Evolutionary conservation across 2,113 vertebrate species (phyloP), one percentile per base, ranked within the genome.

Genomic region (Nesogale talazaci): DNA sequence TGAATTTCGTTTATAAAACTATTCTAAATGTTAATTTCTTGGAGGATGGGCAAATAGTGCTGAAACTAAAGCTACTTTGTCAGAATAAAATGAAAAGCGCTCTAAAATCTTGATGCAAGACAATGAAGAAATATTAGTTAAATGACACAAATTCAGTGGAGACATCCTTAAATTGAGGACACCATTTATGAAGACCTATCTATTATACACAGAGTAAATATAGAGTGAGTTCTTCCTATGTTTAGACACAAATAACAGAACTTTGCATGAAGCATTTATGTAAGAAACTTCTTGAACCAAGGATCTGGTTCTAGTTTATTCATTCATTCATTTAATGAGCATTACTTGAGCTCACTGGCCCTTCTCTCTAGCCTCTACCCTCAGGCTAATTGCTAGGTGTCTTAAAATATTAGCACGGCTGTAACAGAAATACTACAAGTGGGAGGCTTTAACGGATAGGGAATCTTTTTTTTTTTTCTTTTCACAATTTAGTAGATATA

Each of bases 1-100:
- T 69, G 36, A 90, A 92, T 90, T 94, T 84, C 80, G 31, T 82
- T 84, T 63, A 82, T 52, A 82, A 91, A 94, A 92, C 78, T 56
- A 91, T 46, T 74, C 34, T 89, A 59, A 86, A 83, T 82, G 69
- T 74, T 79, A 57, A 76, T 46, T 84, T 86, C 52, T 59, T 52
- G 46, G 27, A n/a, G 94, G 52, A 81, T 57, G 27, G 59, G 42
- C 78, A 92, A 88, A 83, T 11, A 12, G 8, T 61, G 63, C 2
- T 86, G 42, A 84, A 92, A 95, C 1, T 69, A 56, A 90, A 95
- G 46, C 3, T 22, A 25, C 69, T 63, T 57, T 29, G 52, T 93
- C 77, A 84, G 52, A 69, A 80, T 52, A 82, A 81, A 86, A 79
- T 20, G 17, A 87, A 90, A 83, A 38, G 25, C 17, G 59, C 36